A percentile compares a stretch with the other conserved stretches of the same genome.
Conservation (phyloP, 2,113 vertebrate genomes). For the Urocynchramus pylzowi region DNA sequence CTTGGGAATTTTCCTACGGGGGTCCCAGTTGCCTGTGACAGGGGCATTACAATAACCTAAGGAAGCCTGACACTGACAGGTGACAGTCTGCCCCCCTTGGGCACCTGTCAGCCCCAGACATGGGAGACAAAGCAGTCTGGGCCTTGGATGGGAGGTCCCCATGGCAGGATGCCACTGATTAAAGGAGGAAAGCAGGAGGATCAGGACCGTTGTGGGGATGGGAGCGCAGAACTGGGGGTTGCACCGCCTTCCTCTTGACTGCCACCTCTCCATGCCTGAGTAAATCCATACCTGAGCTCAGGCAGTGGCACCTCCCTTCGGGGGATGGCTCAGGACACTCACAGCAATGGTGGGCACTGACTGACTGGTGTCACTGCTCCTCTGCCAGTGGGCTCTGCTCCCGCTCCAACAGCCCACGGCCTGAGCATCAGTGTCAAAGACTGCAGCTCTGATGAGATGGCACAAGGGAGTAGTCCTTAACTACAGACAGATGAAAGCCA, state of each 20-base stretch:
- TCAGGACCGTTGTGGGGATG: fast-evolving
- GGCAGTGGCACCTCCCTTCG: fast-evolving
- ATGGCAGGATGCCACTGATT: neutral
- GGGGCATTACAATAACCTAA: neutral
- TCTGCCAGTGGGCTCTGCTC: neutral
- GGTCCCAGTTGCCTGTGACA: neutral
- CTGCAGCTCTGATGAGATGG: neutral
- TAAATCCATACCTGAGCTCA: neutral
- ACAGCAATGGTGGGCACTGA: fast-evolving
- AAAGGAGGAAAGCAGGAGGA: neutral
- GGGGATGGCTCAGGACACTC: neutral
- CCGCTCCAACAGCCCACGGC: fast-evolving
- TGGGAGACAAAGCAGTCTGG: neutral
- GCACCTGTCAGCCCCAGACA: neutral
- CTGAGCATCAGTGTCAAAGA: neutral
- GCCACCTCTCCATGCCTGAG: fast-evolving
- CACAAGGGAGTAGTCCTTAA: neutral
- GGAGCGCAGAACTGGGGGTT: fast-evolving
- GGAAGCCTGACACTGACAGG: neutral
- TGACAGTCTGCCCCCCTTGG: neutral
- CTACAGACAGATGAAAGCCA: neutral
- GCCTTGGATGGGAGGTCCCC: neutral
- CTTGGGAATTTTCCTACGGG: neutral
- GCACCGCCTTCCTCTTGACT: neutral
- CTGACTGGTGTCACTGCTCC: neutral